phyloP scores from a whole-genome alignment of 2,888 invertebrate genomes.

The Lampropteryx suffumata region DNA sequence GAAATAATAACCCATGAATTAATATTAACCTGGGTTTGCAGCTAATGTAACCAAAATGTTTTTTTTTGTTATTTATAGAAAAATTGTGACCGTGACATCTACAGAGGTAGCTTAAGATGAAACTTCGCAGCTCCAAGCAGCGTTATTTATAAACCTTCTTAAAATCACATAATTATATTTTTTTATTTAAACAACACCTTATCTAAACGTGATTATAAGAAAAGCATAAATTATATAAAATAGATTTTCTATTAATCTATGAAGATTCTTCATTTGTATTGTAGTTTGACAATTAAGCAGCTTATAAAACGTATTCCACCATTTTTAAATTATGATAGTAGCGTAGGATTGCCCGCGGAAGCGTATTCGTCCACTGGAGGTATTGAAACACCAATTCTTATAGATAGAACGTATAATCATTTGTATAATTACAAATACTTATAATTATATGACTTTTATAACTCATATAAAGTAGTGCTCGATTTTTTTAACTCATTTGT shows the following conservation, averaged over 20 bases:
- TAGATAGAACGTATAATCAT: constrained; percentile 50
- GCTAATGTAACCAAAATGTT: constrained; percentile 32
- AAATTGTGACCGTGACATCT: constrained; percentile 46
- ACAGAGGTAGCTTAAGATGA: constrained; percentile 45
- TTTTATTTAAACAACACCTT: too few relatives aligned
- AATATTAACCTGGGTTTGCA: constrained; percentile 25
- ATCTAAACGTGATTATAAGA: too few relatives aligned
- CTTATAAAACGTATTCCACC: constrained; percentile 28
- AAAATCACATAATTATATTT: too few relatives aligned
- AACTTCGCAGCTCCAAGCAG: neutral
- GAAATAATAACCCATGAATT: constrained; percentile 28
- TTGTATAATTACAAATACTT: constrained; percentile 25
- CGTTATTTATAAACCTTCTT: too few relatives aligned
- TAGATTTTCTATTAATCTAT: neutral
- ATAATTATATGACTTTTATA: constrained; percentile 17
- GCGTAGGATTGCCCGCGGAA: constrained; percentile 59
- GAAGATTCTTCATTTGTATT: neutral
- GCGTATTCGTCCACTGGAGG: constrained; percentile 79
- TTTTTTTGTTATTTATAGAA: constrained; percentile 49
- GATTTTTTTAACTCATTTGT: constrained; percentile 26
- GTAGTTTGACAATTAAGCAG: constrained; percentile 28
- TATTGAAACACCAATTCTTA: constrained; percentile 74
- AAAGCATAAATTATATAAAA: constrained; percentile 2
- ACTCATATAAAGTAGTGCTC: constrained; percentile 23
- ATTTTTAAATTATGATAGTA: constrained; percentile 24